Conservation (phyloP, 2,888 invertebrate genomes). For the Nemapogon koenigi region DNA sequence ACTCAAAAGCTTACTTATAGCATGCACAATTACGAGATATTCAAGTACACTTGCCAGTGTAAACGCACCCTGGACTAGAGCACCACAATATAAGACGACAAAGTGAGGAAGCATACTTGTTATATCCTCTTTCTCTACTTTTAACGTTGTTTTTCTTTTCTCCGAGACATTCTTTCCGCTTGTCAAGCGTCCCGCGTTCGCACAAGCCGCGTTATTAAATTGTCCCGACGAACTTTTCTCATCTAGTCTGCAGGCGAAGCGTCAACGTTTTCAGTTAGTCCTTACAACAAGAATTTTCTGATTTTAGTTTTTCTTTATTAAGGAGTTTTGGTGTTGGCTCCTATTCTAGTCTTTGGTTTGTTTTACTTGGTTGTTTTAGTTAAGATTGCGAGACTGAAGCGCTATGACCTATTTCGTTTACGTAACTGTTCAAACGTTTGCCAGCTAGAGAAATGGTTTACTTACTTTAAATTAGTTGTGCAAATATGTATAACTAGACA, state of each 20-base stretch:
- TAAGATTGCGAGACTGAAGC: too few relatives aligned
- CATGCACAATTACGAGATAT: too few relatives aligned
- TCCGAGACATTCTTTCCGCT: constrained; percentile 2
- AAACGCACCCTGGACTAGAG: not conserved
- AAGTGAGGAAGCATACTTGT: constrained; percentile 4
- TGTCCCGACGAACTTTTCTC: constrained; percentile 17
- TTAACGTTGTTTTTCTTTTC: constrained; percentile 9
- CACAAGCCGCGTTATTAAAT: constrained; percentile 15
- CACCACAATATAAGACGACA: constrained; percentile 4
- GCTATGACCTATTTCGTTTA: too few relatives aligned
- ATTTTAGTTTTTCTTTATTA: constrained; percentile 20
- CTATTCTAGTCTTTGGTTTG: too few relatives aligned
- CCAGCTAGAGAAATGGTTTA: too few relatives aligned
- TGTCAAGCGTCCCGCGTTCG: constrained; percentile 12
- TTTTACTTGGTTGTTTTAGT: too few relatives aligned
- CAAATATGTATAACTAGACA: too few relatives aligned
- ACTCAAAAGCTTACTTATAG: too few relatives aligned
- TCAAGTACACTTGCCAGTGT: not conserved
- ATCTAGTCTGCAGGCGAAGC: constrained; percentile 13
- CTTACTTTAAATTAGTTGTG: too few relatives aligned
- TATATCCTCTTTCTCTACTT: constrained; percentile 2
- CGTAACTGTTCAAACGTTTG: too few relatives aligned
- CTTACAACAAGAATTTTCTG: constrained; percentile 22
- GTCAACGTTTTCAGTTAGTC: constrained; percentile 20
- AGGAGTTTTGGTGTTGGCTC: not conserved